A percentile compares a stretch with the other conserved stretches of the same genome.
Conservation (phyloP, 92 coral and sea anemone genomes). For the Paragorgia papillata region DNA sequence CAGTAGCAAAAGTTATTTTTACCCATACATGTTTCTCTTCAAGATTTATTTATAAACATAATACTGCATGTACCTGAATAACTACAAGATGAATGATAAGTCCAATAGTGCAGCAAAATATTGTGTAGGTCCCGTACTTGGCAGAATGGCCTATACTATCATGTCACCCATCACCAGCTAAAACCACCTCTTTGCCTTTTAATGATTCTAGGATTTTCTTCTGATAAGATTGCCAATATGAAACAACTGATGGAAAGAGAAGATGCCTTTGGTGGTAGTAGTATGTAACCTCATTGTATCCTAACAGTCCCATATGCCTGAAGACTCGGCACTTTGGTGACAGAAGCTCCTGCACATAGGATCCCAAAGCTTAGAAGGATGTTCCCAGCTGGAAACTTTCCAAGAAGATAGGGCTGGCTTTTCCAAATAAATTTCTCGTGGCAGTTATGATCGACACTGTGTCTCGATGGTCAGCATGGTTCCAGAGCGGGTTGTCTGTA, state of each 20-base stretch:
- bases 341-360: slow-evolving; percentile 19
- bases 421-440: slow-evolving; percentile 6
- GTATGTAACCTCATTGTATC: slow-evolving; percentile 47
- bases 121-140: slow-evolving; percentile 52
- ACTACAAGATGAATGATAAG: slow-evolving; percentile 44
- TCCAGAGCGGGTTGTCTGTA: slow-evolving; percentile 8
- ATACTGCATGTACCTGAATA: slow-evolving; percentile 36
- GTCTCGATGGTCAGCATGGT: slow-evolving; percentile 13
- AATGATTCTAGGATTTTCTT: slow-evolving; percentile 24
- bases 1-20: slow-evolving; percentile 1
- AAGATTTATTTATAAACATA: background rate
- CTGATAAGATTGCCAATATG: slow-evolving; percentile 45
- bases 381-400: slow-evolving; percentile 40
- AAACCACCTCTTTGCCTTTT: slow-evolving; percentile 46
- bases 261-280: slow-evolving; percentile 59
- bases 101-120: slow-evolving; percentile 56
- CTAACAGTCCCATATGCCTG: slow-evolving; percentile 15
- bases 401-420: slow-evolving; percentile 21
- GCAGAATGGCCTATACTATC: slow-evolving; percentile 64
- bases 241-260: slow-evolving; percentile 48
- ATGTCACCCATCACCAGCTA: slow-evolving; percentile 60
- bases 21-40: background rate
- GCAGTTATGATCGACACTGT: slow-evolving; percentile 5
- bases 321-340: slow-evolving; percentile 1
- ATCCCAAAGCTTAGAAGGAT: slow-evolving; percentile 1